phyloP scores from a whole-genome alignment of 2,113 vertebrate genomes.

The Charadrius vociferus region DNA sequence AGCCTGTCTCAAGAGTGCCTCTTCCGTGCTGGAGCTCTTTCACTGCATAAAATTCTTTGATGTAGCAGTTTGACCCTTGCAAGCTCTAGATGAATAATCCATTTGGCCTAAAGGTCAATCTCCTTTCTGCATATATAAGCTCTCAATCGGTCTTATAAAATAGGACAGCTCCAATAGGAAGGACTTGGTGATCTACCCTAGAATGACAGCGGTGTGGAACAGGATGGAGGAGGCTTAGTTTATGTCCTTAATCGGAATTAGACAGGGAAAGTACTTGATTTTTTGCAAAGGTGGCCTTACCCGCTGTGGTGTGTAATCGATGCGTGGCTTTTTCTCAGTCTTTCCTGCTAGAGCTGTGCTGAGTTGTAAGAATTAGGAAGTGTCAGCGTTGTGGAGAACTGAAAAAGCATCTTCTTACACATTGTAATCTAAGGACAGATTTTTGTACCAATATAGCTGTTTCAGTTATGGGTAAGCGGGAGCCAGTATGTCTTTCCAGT shows the following conservation, averaged over 20 bases:
- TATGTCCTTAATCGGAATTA: background rate
- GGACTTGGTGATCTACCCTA: background rate
- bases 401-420: background rate
- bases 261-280: background rate
- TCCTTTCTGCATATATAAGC: background rate
- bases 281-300: background rate
- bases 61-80: background rate
- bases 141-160: background rate
- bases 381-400: background rate
- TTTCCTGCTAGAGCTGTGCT: background rate
- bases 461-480: background rate
- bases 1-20: background rate
- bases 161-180: background rate
- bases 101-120: background rate
- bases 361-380: background rate
- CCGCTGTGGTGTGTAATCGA: rapidly evolving
- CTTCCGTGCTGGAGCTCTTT: background rate
- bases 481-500: background rate
- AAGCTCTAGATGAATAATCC: background rate
- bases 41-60: background rate
- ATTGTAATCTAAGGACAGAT: background rate
- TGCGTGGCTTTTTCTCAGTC: background rate
- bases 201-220: background rate
- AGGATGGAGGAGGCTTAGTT: background rate
- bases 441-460: background rate